Evolutionary conservation across 2,888 invertebrate genomes (phyloP), one percentile per base, ranked within the genome.

Genomic region (Heteromurus nitidus): DNA sequence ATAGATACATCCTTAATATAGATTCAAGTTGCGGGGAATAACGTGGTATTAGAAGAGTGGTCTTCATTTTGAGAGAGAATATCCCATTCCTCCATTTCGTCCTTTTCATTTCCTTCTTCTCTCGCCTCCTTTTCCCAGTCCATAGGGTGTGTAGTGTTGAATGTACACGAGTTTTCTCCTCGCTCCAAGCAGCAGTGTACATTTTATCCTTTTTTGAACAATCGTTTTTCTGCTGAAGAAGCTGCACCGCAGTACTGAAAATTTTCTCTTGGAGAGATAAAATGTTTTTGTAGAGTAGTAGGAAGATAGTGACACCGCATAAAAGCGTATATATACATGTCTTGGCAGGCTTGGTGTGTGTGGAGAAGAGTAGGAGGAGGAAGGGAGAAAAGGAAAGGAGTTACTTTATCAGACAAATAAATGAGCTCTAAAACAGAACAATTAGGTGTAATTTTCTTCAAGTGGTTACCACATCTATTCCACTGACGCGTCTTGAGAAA

Each of bases 371-470:
- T 47, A n/a, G n/a, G n/a, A n/a, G n/a, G 42, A 64, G 65, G 44
- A 9, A 36, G 36, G n/a, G 47, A 16, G 47, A 13, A 47, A 13
- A 36, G 47, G n/a, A n/a, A 47, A 47, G 47, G 47, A 47, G 47
- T 47, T 47, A 47, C 47, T 68, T 76, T 76, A 44, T 31, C 55
- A 60, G 68, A 44, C 28, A 68, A 76, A 64, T 60, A 58, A 76
- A 76, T 68, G 67, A 76, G 76, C 67, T 76, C 68, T 60, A 68
- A 24, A 76, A 30, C 68, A 68, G 50, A 74, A 68, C 76, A 76
- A 68, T 68, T 68, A 76, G 60, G 60, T 60, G 68, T 24, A 76
- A 76, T 76, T 76, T 76, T 76, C 76, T 76, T 68, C 58, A 76
- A 76, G 76, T 76, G 76, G 47, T 31, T 76, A 26, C 58, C 24